Evolutionary conservation across 2,113 vertebrate genomes (phyloP), one percentile per base, ranked within the genome.

Genomic region (Progne subis): DNA sequence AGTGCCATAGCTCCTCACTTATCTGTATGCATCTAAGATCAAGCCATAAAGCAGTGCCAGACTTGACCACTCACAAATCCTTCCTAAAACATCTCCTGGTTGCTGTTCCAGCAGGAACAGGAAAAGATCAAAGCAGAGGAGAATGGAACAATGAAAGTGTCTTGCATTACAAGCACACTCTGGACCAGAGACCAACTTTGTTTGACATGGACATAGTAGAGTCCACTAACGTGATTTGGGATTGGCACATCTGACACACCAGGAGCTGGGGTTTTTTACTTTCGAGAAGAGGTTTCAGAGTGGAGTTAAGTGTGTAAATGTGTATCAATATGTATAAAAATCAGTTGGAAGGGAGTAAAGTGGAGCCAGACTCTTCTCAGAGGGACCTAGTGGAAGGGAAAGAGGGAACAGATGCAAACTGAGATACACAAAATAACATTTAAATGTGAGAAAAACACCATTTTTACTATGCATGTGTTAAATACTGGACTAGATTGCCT

Each of bases 401-500:
- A 24, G 71, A 90, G 34, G 8, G 21, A 70, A 70, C 9, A 23
- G n/a, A 15, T 70, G 57, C 14, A 56, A 43, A 56, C 25, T 90
- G 56, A 70, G 32, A 37, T 43, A 43, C 2, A 21, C 1, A 0
- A 77, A 43, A 43, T 84, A 70, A 21, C 5, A 44, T 65, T 84
- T 74, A 53, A 92, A 74, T 0, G 0, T 57, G 43, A 70, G 52
- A 43, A 59, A 47, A 57, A 6, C 3, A 6, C 0, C 2, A 3
- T 41, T 41, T 77, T 81, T 81, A 34, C 14, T 67, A 2, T 61
- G 50, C 12, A 28, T 16, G 6, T 46, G 32, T 78, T 67, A 49
- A 71, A 46, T 16, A 44, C 18, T 63, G 28, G 9, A 57, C 49
- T 9, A 39, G 10, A 19, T 63, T 88, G 16, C 5, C 1, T 7